Percentiles rank a stretch among this genome's conserved stretches.
phyloP scores from a whole-genome alignment of 2,888 invertebrate species.

The Yponomeuta cagnagella region DNA sequence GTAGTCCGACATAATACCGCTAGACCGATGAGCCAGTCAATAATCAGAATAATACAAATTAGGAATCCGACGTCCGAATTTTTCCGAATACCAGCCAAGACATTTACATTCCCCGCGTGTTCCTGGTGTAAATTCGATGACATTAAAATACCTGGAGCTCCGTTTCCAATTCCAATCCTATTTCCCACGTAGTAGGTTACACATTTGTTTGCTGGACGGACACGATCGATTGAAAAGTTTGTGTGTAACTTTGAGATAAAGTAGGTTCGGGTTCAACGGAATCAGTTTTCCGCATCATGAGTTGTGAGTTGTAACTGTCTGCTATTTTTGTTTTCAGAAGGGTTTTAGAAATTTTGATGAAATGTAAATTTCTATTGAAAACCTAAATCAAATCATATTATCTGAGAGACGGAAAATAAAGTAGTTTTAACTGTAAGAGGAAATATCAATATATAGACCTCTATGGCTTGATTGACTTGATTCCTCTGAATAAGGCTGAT shows the following conservation, averaged over 20 bases:
- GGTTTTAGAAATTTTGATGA: too few relatives aligned
- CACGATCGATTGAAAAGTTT: neutral
- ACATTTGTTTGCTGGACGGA: neutral
- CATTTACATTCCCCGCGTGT: conserved; percentile 36
- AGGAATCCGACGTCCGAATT: neutral
- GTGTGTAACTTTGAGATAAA: neutral
- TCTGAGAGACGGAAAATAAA: too few relatives aligned
- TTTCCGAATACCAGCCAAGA: conserved; percentile 1
- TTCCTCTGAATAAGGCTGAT: too few relatives aligned
- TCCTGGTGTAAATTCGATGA: conserved; percentile 36
- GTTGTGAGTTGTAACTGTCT: neutral
- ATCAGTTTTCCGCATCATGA: neutral
- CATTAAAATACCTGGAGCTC: conserved; percentile 15
- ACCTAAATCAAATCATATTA: too few relatives aligned
- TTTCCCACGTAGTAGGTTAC: neutral
- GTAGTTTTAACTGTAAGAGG: too few relatives aligned
- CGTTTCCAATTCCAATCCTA: conserved; percentile 6
- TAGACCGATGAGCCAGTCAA: too few relatives aligned
- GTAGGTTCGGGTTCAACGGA: neutral
- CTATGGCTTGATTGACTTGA: too few relatives aligned
- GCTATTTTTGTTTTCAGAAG: neutral
- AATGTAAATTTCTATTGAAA: too few relatives aligned
- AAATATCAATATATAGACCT: too few relatives aligned
- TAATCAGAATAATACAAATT: neutral
- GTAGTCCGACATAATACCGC: too few relatives aligned